phyloP scores from a whole-genome alignment of 2,797 vertebrate species.

The Ctenopoma kingsleyae region DNA sequence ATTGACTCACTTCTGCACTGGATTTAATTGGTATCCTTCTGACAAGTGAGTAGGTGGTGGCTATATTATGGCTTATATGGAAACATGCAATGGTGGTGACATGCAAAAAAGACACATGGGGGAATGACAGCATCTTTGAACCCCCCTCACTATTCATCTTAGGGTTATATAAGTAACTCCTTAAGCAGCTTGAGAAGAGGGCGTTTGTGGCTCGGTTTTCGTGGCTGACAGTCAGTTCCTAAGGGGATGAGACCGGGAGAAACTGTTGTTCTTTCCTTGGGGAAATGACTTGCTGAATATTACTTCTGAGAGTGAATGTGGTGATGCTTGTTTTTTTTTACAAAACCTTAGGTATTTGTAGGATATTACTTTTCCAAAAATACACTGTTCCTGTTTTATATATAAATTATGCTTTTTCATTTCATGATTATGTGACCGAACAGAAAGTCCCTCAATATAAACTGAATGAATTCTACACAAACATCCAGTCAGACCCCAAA shows the following conservation, averaged over 20 bases:
- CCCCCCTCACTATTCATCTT: conserved; percentile 31
- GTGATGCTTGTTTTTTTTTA: not conserved
- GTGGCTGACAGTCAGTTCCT: conserved; percentile 37
- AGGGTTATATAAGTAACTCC: conserved; percentile 58
- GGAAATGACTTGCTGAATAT: conserved; percentile 15
- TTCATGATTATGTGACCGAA: not conserved
- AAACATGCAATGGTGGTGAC: conserved; percentile 17
- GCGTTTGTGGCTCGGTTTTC: conserved; percentile 27
- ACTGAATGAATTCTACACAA: not conserved
- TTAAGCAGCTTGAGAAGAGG: conserved; percentile 54
- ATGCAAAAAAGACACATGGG: conserved; percentile 10
- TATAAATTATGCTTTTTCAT: conserved; percentile 13
- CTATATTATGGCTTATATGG: not conserved
- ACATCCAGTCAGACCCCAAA: conserved; percentile 25
- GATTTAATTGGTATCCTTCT: not conserved
- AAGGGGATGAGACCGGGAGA: conserved; percentile 15
- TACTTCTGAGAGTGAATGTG: not conserved
- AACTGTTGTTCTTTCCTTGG: conserved; percentile 1
- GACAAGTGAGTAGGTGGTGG: conserved; percentile 29
- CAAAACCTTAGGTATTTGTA: not conserved
- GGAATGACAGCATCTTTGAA: conserved; percentile 32
- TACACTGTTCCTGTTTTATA: not conserved
- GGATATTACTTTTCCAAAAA: not conserved
- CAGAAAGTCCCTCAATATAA: not conserved
- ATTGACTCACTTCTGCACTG: not conserved